Conservation (phyloP, 2,797 vertebrate species). For the Dicrostonyx torquatus region DNA sequence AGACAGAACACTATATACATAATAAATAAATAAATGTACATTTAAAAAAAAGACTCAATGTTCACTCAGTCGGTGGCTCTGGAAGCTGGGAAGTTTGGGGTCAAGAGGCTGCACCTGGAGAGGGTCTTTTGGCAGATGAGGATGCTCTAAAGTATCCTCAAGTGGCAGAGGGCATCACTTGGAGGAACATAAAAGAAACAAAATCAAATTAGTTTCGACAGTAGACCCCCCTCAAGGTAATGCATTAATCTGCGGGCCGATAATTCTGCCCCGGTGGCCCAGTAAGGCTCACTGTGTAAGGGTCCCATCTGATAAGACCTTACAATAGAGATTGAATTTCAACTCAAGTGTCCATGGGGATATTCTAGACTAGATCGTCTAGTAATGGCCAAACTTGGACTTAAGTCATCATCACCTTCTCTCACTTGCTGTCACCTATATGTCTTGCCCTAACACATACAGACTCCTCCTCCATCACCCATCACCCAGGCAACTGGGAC, state of each 20-base stretch:
- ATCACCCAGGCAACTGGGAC: neutral
- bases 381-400: neutral
- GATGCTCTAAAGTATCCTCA: neutral
- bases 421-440: neutral
- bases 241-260: neutral
- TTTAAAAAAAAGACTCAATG: neutral
- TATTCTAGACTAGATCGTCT: no score
- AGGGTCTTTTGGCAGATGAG: neutral
- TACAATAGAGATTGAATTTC: neutral
- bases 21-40: no score
- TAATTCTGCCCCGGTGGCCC: neutral
- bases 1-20: no score
- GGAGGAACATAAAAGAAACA: neutral
- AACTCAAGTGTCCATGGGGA: neutral
- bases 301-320: neutral
- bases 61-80: neutral
- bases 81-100: neutral
- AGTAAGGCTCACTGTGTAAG: neutral
- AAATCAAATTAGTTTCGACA: neutral
- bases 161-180: neutral
- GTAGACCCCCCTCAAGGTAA: neutral
- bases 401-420: neutral
- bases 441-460: no score
- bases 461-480: neutral
- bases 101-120: neutral